Percentiles rank a stretch among this genome's conserved stretches.
Conservation (phyloP, 2,797 vertebrate species). For the Myripristis jacobus region DNA sequence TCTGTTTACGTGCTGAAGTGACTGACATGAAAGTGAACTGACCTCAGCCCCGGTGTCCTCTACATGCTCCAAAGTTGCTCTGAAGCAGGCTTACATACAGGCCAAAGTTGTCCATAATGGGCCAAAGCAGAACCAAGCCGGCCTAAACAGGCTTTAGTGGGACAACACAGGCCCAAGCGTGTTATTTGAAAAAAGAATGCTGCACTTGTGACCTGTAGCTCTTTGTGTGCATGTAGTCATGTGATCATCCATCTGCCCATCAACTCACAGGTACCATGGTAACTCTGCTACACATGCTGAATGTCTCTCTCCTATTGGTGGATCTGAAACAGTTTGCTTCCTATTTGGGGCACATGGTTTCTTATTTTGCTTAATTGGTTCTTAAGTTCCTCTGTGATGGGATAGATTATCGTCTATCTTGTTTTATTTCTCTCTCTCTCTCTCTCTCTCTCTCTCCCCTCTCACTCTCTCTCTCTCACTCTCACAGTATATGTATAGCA, state of each 20-base stretch:
- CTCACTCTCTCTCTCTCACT: not conserved
- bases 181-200: constrained; percentile 92
- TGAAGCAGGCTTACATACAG: constrained; percentile 66
- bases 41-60: constrained; percentile 75
- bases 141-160: constrained; percentile 58
- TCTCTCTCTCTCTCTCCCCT: not conserved
- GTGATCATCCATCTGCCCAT: constrained; percentile 83
- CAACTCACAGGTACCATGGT: constrained; percentile 78
- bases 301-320: constrained; percentile 44
- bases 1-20: constrained; percentile 14
- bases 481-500: too few species aligned
- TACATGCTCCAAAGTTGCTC: constrained; percentile 84
- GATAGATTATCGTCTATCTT: constrained; percentile 31
- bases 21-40: constrained; percentile 75
- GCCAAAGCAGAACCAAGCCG: constrained; percentile 55
- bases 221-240: constrained; percentile 85
- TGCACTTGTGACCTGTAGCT: constrained; percentile 87
- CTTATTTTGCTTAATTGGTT: constrained; percentile 40
- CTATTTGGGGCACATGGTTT: constrained; percentile 43
- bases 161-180: constrained; percentile 75
- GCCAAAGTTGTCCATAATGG: constrained; percentile 59
- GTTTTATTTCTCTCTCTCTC: constrained; percentile 23
- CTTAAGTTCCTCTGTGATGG: constrained; percentile 44
- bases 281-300: constrained; percentile 52
- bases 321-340: constrained; percentile 32